Conservation (phyloP, 2,797 vertebrate species). For the Bovichtus diacanthus region DNA sequence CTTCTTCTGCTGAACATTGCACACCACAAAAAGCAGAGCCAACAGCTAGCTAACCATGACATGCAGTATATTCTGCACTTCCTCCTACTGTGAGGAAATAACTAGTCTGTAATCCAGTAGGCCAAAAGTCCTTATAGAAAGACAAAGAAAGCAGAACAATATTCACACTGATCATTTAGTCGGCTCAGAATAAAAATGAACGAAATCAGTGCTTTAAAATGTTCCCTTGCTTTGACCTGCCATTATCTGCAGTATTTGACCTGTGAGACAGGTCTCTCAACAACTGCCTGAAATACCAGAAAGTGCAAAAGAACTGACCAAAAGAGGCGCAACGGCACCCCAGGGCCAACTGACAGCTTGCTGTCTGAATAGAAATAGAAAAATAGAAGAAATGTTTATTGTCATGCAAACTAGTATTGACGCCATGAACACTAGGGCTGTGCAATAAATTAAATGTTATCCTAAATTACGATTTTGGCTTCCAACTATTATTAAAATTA, state of each 20-base stretch:
- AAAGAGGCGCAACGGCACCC: too few species aligned
- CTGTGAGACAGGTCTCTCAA: neutral
- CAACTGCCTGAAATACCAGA: neutral
- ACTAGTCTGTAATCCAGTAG: neutral
- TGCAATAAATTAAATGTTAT: too few species aligned
- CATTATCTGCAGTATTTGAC: neutral
- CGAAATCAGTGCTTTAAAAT: neutral
- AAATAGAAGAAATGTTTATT: constrained; percentile 17
- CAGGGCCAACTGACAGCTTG: neutral
- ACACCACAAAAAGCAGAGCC: neutral
- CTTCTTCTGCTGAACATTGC: neutral
- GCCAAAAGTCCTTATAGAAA: neutral
- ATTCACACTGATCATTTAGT: neutral
- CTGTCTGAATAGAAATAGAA: neutral
- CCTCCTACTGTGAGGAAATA: neutral
- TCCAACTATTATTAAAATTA: too few species aligned
- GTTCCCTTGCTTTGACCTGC: neutral
- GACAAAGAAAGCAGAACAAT: neutral
- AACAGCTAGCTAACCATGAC: neutral
- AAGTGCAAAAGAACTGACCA: neutral
- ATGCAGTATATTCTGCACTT: neutral
- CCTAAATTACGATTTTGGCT: too few species aligned
- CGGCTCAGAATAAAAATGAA: neutral
- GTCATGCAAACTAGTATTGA: constrained; percentile 24
- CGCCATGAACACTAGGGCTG: neutral